Evolutionary conservation across 2,888 invertebrate species (phyloP), one percentile per base, ranked within the genome.

Genomic region (Hyles lineata): DNA sequence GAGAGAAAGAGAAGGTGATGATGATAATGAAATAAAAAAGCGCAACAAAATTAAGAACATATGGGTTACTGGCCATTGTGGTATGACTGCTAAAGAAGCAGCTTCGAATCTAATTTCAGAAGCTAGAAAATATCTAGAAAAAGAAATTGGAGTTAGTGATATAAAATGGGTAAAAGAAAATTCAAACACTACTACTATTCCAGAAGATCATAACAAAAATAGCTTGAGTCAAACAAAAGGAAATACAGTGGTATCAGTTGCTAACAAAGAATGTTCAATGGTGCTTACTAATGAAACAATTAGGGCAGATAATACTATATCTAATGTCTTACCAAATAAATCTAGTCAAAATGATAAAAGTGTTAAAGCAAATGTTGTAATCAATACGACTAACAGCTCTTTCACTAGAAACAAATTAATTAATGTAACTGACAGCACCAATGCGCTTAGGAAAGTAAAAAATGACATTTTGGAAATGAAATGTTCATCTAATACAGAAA

Each of bases 31-130:
- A 82, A 92, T 95, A 11, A 95, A 95, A 70, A 96, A 96, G 86
- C 95, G 97, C 72, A 96, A 96, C 83, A 96, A 96, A 88, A 95
- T 96, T 70, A 95, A 96, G 85, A 96, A 96, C 80, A 95, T 98
- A 75, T 98, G 97, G 95, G 96, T 98, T 19, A 97, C 97, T 1
- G 98, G 98, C 23, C 96, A 95, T 86, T 95, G 97, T 80, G 98
- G 98, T 52, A 88, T 98, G 79, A 98, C 98, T 1, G 97, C 97
- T 72, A 95, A 94, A 73, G 97, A 98, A 90, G 98, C 98, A 7
- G 98, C 99, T 5, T 90, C 95, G 75, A 94, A 97, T 78, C 94
- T 99, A 25, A 96, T 98, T 25, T 85, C 92, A 23, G 98, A 98
- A 90, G 98, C 99, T 35, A 96, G 98, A 83, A 95, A 95, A 79